Conservation (phyloP, 2,113 vertebrate species). For the Excalfactoria chinensis region DNA sequence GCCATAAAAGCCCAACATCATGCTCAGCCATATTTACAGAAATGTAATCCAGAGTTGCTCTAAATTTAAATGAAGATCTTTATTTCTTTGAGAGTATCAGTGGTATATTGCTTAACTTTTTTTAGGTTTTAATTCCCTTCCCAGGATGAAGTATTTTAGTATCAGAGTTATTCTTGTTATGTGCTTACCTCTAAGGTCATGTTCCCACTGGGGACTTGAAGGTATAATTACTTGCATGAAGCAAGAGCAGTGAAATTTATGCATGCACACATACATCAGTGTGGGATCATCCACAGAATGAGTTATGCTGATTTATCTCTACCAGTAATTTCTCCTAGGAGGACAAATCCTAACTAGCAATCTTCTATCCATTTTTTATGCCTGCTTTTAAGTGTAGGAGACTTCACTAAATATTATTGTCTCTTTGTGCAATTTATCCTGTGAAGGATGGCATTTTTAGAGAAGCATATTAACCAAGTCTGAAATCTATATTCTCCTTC, state of each 20-base stretch:
- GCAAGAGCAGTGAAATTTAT: background rate
- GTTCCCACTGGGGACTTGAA: background rate
- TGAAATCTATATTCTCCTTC: background rate
- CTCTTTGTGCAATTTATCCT: background rate
- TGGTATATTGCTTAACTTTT: background rate
- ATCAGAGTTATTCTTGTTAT: background rate
- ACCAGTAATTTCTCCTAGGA: background rate
- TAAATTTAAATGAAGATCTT: background rate
- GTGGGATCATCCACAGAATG: background rate
- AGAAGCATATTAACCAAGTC: background rate
- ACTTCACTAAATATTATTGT: background rate
- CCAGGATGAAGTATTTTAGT: background rate
- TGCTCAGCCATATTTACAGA: background rate
- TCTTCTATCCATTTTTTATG: background rate
- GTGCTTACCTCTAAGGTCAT: accelerated
- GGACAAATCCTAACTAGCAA: background rate
- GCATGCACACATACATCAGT: background rate
- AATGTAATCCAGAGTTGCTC: background rate
- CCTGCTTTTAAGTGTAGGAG: background rate
- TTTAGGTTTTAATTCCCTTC: accelerated
- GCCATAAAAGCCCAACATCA: background rate
- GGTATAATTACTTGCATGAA: background rate
- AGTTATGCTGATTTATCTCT: background rate
- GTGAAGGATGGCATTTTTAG: background rate
- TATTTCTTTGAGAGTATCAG: background rate